phyloP scores from a whole-genome alignment of 2,113 vertebrate species.

The Ondatra zibethicus region DNA sequence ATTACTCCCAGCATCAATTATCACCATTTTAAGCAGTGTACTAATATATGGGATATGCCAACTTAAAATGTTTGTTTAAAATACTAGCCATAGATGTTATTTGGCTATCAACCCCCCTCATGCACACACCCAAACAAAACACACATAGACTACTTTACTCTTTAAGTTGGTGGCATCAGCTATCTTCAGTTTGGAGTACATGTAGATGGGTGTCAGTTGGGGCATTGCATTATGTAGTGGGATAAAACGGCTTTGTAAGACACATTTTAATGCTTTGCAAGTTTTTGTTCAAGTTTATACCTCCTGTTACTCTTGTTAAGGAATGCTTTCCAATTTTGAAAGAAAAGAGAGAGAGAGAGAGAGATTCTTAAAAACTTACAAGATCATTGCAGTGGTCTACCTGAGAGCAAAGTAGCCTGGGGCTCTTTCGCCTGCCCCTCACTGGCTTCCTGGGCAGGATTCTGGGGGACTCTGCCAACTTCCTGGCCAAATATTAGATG shows the following conservation, averaged over 20 bases:
- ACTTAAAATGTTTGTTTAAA: background rate
- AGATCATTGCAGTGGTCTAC: background rate
- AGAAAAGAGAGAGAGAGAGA: background rate
- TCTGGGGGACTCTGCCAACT: background rate
- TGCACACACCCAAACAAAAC: background rate
- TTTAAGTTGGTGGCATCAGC: background rate
- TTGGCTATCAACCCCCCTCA: background rate
- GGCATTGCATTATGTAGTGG: background rate
- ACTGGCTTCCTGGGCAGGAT: background rate
- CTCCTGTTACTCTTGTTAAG: background rate
- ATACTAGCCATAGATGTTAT: background rate
- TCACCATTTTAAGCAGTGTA: background rate
- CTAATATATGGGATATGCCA: background rate
- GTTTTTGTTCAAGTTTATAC: slow-evolving; percentile 49
- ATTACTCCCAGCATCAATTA: background rate
- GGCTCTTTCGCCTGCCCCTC: background rate
- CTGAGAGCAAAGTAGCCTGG: background rate
- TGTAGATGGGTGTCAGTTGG: background rate
- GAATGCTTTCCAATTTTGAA: background rate
- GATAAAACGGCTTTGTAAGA: background rate
- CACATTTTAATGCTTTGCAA: slow-evolving; percentile 16
- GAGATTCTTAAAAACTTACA: background rate
- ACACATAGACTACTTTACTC: background rate
- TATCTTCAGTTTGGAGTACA: background rate
- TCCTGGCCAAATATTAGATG: background rate